A percentile compares a stretch with the other conserved stretches of the same genome.
phyloP scores from a whole-genome alignment of 1,140 invertebrate genomes.

The Dermatophagoides farinae region DNA sequence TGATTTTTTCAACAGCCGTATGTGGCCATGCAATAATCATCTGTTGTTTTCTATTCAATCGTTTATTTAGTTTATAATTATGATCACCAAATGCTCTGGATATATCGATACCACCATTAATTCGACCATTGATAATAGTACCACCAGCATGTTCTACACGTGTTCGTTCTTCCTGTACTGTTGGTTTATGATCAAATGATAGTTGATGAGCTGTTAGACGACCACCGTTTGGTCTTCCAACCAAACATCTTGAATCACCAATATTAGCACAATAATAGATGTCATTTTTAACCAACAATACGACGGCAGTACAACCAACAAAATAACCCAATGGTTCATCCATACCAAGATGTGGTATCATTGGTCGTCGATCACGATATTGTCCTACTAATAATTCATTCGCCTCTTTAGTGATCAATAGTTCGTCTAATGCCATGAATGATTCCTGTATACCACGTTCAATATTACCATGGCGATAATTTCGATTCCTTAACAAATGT shows the following conservation, averaged over 20 bases:
- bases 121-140: constrained; percentile 62
- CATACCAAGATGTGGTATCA: background rate
- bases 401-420: background rate
- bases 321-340: constrained; percentile 48
- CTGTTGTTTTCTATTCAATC: constrained; percentile 44
- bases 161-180: constrained; percentile 57
- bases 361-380: background rate
- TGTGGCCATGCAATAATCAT: constrained; percentile 91
- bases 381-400: background rate
- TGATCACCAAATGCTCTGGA: constrained; percentile 88
- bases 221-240: constrained; percentile 37
- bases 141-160: constrained; percentile 75
- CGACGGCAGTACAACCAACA: constrained; percentile 83
- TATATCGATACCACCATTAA: constrained; percentile 83
- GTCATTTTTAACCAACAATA: constrained; percentile 44
- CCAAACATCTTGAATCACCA: constrained; percentile 73
- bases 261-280: constrained; percentile 40
- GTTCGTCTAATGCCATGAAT: background rate
- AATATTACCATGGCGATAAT: background rate
- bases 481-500: background rate
- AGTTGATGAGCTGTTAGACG: constrained; percentile 48
- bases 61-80: constrained; percentile 62
- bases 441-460: background rate
- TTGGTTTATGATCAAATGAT: constrained; percentile 86
- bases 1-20: constrained; percentile 35